Conservation (phyloP, 2,113 vertebrate genomes). For the Pollimyrus isidori region DNA sequence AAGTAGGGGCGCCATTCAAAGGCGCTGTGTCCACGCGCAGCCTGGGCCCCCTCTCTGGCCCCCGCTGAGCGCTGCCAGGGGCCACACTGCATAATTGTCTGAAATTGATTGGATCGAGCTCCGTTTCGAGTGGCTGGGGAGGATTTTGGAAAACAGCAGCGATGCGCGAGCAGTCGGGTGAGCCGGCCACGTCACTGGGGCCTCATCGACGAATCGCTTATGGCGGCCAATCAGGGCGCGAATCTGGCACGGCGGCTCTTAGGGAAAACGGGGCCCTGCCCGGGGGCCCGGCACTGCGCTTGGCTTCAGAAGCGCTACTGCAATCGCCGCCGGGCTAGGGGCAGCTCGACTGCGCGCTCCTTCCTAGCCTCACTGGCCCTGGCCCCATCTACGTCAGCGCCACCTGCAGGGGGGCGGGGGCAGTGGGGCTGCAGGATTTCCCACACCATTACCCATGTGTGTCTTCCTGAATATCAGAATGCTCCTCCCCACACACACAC, state of each 20-base stretch:
- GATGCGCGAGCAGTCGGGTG: not conserved
- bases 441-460: too few species aligned
- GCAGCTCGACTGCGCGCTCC: not conserved
- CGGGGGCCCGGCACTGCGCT: not conserved
- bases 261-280: not conserved
- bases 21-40: not conserved
- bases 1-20: constrained; percentile 1
- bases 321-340: not conserved
- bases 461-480: not conserved
- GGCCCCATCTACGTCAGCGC: not conserved
- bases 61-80: not conserved
- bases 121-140: not conserved
- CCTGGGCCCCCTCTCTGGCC: not conserved
- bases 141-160: not conserved
- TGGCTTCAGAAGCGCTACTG: not conserved
- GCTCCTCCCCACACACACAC: not conserved
- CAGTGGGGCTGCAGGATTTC: not conserved
- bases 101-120: constrained; percentile 5
- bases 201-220: not conserved
- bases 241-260: not conserved
- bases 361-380: not conserved
- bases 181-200: not conserved
- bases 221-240: not conserved
- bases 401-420: not conserved
- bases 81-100: constrained; percentile 7